phyloP scores from a whole-genome alignment of 1,140 invertebrate species.

The Lordiphosa collinella region DNA sequence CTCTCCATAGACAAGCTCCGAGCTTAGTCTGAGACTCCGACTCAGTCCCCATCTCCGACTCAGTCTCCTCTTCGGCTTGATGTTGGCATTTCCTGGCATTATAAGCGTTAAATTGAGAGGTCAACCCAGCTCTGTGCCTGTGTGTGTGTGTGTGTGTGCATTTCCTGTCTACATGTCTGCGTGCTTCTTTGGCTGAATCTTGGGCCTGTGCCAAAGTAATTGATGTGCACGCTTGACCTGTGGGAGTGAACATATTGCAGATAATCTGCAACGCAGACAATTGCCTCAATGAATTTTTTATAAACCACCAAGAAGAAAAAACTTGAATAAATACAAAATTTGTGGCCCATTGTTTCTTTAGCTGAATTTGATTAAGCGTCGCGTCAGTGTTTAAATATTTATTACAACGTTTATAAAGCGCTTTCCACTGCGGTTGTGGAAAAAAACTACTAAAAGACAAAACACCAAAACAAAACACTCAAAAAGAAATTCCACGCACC shows the following conservation, averaged over 20 bases:
- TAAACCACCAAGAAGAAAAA: slow-evolving; percentile 51
- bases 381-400: slow-evolving; percentile 57
- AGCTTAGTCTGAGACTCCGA: slow-evolving; percentile 4
- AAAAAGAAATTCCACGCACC: slow-evolving; percentile 68
- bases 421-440: slow-evolving; percentile 46
- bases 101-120: slow-evolving; percentile 76
- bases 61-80: slow-evolving; percentile 26
- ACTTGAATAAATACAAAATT: slow-evolving; percentile 33
- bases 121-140: slow-evolving; percentile 49
- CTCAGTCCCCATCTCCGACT: slow-evolving; percentile 13
- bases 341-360: slow-evolving; percentile 59
- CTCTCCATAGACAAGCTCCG: slow-evolving; percentile 62
- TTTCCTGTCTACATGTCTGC: slow-evolving; percentile 50
- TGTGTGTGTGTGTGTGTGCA: slow-evolving; percentile 24
- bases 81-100: slow-evolving; percentile 73
- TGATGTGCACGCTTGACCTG: slow-evolving; percentile 79
- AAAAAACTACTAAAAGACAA: too few species aligned
- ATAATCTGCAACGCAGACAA: slow-evolving; percentile 79
- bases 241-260: slow-evolving; percentile 79
- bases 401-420: slow-evolving; percentile 67
- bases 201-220: slow-evolving; percentile 78
- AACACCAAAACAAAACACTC: slow-evolving; percentile 5
- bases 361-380: slow-evolving; percentile 52
- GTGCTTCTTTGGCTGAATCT: slow-evolving; percentile 26
- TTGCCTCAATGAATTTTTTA: slow-evolving; percentile 77